These are phyloP conservation scores for Crossaster papposus DNA, from an alignment of 53 echinoderm and acorn worm species.

Conservation along the genomic window DNA sequence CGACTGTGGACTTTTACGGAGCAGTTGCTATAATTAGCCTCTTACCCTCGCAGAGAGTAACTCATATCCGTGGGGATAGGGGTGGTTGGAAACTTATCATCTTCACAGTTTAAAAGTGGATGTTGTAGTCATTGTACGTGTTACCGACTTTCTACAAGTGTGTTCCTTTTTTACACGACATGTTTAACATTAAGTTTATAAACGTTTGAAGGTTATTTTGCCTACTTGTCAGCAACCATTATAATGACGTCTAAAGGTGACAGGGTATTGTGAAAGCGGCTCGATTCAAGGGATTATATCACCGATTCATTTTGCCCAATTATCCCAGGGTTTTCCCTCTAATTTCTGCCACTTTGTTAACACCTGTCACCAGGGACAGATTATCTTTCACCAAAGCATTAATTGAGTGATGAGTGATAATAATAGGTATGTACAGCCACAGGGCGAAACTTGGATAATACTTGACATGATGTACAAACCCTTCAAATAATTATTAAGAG, in stretches of 20 bases:
- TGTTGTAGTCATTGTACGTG: no score
- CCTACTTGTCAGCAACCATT: no score
- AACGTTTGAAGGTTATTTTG: no score
- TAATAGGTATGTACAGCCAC: not conserved
- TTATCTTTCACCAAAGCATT: not conserved
- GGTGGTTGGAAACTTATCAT: no score
- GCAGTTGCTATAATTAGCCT: not conserved
- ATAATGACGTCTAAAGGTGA: no score
- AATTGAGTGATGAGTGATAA: not conserved
- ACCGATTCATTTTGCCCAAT: not conserved
- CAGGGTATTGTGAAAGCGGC: no score
- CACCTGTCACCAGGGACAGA: not conserved
- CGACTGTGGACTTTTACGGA: not conserved
- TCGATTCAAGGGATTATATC: not conserved
- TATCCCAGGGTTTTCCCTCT: not conserved
- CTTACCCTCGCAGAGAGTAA: no score
- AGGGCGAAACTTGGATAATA: not conserved
- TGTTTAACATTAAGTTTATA: no score
- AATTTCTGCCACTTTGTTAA: not conserved
- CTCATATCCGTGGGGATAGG: no score
- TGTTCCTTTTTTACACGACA: no score
- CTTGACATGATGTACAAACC: not conserved
- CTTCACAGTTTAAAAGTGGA: no score
- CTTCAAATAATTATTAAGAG: not conserved
- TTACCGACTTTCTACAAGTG: no score